Conservation (phyloP, 1,140 invertebrate species). For the Eriosoma lanigerum region DNA sequence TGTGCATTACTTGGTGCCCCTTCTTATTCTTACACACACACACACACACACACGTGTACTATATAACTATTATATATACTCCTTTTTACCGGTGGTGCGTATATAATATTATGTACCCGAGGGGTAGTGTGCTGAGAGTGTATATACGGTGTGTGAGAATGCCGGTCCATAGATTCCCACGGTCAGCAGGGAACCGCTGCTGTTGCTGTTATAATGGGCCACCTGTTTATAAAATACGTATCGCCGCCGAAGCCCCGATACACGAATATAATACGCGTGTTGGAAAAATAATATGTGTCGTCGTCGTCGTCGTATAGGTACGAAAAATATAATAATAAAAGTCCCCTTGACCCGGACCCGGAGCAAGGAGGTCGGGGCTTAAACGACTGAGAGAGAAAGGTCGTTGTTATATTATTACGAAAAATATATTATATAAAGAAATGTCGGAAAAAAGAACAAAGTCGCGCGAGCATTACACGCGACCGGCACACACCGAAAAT, state of each 20-base stretch:
- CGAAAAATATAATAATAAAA: neutral
- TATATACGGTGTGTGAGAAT: constrained; percentile 20
- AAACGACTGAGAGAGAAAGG: too few relatives aligned
- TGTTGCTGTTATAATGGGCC: constrained; percentile 43
- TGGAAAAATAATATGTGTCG: neutral
- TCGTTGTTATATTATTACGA: too few relatives aligned
- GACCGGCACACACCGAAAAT: constrained; percentile 33
- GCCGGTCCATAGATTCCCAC: constrained; percentile 48
- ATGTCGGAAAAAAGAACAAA: neutral
- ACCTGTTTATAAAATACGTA: constrained; percentile 30
- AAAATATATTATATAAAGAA: neutral
- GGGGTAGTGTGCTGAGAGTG: constrained; percentile 7
- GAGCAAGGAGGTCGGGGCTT: neutral
- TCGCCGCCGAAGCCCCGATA: neutral
- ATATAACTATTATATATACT: neutral
- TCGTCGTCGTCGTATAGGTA: neutral
- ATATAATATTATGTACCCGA: neutral
- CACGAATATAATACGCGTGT: constrained; percentile 35
- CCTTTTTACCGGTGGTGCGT: constrained; percentile 45
- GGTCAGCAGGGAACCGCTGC: constrained; percentile 46
- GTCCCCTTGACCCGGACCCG: constrained; percentile 7
- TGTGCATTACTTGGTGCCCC: neutral
- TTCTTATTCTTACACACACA: neutral
- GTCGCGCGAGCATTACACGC: constrained; percentile 44
- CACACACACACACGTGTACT: neutral